These are phyloP conservation scores for Pardalotus punctatus DNA, from an alignment of 2,113 vertebrate species.

Conservation along the genomic window DNA sequence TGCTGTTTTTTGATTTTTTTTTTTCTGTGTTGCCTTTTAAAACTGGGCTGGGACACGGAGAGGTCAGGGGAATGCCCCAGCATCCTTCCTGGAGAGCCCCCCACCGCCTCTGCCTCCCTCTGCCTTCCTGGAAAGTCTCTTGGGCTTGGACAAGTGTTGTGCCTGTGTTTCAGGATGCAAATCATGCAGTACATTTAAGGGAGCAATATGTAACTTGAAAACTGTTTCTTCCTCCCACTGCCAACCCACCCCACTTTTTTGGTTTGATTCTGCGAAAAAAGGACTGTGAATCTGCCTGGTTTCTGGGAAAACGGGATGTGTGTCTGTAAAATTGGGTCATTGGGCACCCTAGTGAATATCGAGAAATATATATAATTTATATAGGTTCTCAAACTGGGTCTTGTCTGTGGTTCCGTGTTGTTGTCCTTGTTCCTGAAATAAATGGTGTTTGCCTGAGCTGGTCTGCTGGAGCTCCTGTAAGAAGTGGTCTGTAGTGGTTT, in stretches of 20 bases:
- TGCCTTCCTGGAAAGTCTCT: neutral
- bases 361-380: neutral
- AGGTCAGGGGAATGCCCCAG: neutral
- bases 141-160: neutral
- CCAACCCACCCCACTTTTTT: neutral
- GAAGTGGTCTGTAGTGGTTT: neutral
- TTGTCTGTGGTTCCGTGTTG: neutral
- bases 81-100: neutral
- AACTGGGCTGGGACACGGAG: accelerated
- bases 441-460: neutral
- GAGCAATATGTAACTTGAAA: neutral
- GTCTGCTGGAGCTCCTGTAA: neutral
- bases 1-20: accelerated
- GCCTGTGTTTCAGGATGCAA: neutral
- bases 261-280: neutral
- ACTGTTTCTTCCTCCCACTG: neutral
- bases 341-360: neutral
- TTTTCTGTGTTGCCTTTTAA: neutral
- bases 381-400: constrained; percentile 22
- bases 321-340: neutral
- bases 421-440: constrained; percentile 36
- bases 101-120: accelerated
- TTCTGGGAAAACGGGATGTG: neutral
- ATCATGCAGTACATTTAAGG: neutral
- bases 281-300: accelerated